Conservation (phyloP, 2,113 vertebrate species). For the Phrynosoma blainvillii region DNA sequence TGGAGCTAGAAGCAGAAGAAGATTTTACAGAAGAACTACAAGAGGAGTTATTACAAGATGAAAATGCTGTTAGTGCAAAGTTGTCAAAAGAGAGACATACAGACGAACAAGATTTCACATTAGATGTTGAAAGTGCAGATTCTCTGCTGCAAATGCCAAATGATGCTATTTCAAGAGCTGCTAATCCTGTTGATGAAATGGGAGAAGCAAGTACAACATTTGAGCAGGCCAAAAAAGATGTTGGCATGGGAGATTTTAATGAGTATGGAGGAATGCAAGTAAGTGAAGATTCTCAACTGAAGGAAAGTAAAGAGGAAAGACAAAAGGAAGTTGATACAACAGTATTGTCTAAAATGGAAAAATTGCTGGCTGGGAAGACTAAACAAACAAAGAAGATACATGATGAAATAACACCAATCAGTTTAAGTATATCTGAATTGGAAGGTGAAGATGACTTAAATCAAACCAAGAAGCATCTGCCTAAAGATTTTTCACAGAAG, state of each 20-base stretch:
- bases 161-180: not conserved
- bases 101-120: not conserved
- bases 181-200: conserved; percentile 36
- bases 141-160: conserved; percentile 11
- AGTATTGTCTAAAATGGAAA: not conserved
- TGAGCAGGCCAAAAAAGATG: not conserved
- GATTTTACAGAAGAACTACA: conserved; percentile 37
- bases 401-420: not conserved
- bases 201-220: conserved; percentile 22
- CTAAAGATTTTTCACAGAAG: not conserved
- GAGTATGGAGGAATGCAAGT: fast-evolving
- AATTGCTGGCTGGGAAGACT: not conserved
- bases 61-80: conserved; percentile 84
- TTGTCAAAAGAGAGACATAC: conserved; percentile 45
- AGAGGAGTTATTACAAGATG: conserved; percentile 88
- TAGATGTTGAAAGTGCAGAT: conserved; percentile 20
- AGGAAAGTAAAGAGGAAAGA: not conserved
- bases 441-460: conserved; percentile 28
- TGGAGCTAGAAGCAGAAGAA: conserved; percentile 38
- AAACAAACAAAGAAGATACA: not conserved
- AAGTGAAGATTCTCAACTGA: not conserved
- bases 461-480: conserved; percentile 1
- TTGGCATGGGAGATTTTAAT: not conserved
- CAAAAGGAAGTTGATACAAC: not conserved
- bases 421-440: conserved; percentile 5